These are phyloP conservation scores for Athalia rosae DNA, from an alignment of 2,888 invertebrate species.

Conservation along the genomic window DNA sequence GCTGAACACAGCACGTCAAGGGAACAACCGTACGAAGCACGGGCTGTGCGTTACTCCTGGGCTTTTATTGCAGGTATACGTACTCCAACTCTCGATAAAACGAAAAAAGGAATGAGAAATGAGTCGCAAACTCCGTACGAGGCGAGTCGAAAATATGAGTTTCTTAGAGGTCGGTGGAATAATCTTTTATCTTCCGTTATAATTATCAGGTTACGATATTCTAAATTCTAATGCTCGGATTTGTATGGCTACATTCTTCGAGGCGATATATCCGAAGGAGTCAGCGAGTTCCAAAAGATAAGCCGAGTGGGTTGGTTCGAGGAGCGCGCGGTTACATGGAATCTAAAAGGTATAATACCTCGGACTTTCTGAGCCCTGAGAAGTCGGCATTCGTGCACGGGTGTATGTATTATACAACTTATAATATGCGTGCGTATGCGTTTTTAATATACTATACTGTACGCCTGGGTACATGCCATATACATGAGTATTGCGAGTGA, in stretches of 20 bases:
- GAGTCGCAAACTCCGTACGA: no score
- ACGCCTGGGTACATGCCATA: no score
- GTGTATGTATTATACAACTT: no score
- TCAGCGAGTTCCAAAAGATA: conserved; percentile 62
- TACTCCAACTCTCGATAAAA: background rate
- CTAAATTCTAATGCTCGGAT: no score
- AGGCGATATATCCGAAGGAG: conserved; percentile 65
- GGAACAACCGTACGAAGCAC: background rate
- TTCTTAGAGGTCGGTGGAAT: background rate
- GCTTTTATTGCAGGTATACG: no score
- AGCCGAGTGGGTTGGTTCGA: background rate
- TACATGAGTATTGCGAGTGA: conserved; percentile 14
- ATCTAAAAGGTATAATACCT: background rate
- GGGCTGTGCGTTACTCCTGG: no score
- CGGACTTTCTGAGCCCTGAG: conserved; percentile 19
- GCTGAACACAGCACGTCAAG: conserved; percentile 17
- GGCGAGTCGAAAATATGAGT: no score
- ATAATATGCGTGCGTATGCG: no score
- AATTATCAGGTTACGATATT: no score
- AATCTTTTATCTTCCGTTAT: background rate
- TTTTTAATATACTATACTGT: no score
- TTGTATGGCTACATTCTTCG: no score
- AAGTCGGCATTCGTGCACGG: background rate
- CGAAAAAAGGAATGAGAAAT: background rate
- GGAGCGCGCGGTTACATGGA: background rate